Percentiles rank a stretch among this genome's conserved stretches.
phyloP scores from a whole-genome alignment of 2,797 vertebrate genomes.

The Notamacropus eugenii region DNA sequence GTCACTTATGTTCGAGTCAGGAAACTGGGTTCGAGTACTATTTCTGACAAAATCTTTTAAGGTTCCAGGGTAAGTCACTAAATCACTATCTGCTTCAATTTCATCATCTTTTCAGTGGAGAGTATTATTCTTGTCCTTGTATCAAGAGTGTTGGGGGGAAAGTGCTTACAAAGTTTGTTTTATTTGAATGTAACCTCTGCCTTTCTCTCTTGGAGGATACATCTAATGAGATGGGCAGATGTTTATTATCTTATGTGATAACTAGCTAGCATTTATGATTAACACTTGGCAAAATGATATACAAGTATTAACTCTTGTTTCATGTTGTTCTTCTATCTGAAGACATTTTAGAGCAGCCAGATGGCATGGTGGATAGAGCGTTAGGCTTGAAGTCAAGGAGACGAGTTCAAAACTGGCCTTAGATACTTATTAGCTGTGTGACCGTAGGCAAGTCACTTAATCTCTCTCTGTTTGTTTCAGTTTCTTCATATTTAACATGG shows the following conservation, averaged over 20 bases:
- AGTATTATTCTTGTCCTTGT: not conserved
- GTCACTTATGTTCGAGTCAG: not conserved
- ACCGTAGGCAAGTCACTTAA: not conserved
- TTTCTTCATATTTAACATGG: not conserved
- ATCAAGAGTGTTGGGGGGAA: not conserved
- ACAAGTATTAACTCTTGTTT: not conserved
- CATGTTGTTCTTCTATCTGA: not conserved
- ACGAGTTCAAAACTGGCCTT: not conserved
- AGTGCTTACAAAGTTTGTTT: not conserved
- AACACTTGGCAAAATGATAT: not conserved
- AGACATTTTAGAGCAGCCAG: not conserved
- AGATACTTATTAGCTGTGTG: not conserved
- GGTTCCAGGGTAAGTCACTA: not conserved
- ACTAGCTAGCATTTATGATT: not conserved
- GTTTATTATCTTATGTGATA: not conserved
- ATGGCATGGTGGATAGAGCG: not conserved
- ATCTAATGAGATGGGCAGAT: not conserved
- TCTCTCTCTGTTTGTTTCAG: not conserved
- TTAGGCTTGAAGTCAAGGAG: not conserved
- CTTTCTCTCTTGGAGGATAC: not conserved
- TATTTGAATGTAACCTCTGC: not conserved
- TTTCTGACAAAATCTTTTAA: not conserved
- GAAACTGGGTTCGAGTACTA: not conserved
- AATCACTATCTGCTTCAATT: not conserved
- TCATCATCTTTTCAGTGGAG: not conserved